Conservation (phyloP, 2,888 invertebrate genomes). For the Hirtodrosophila confusa region DNA sequence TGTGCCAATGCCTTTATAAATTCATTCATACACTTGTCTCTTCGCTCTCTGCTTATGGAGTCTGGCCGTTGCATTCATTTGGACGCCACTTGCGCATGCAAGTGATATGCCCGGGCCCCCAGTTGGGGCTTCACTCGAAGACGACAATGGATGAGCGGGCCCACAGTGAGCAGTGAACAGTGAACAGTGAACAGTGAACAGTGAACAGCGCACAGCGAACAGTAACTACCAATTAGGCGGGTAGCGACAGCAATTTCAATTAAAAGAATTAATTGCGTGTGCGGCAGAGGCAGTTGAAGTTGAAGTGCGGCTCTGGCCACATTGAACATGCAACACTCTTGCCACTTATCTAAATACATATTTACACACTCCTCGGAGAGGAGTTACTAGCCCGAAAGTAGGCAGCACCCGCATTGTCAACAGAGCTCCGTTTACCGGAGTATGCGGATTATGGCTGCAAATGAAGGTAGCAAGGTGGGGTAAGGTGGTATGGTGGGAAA, state of each 20-base stretch:
- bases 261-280: conserved; percentile 76
- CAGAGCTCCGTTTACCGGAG: not conserved
- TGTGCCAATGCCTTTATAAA: conserved; percentile 51
- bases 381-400: conserved; percentile 31
- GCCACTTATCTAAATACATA: conserved; percentile 77
- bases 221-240: conserved; percentile 78
- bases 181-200: too few species aligned
- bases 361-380: conserved; percentile 44
- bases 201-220: conserved; percentile 1
- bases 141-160: conserved; percentile 36
- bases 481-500: conserved; percentile 17
- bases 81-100: conserved; percentile 69
- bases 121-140: conserved; percentile 10
- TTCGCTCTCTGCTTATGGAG: conserved; percentile 32
- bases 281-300: conserved; percentile 65
- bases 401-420: conserved; percentile 45
- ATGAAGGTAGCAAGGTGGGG: conserved; percentile 5
- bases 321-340: conserved; percentile 50
- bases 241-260: conserved; percentile 77
- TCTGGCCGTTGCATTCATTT: conserved; percentile 67
- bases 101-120: conserved; percentile 55
- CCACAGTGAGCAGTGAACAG: too few species aligned
- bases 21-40: conserved; percentile 52
- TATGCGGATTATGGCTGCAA: conserved; percentile 17
- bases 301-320: conserved; percentile 42